A percentile compares a stretch with the other conserved stretches of the same genome.
phyloP scores from a whole-genome alignment of 2,797 vertebrate genomes.

The Sandelia bainsii region DNA sequence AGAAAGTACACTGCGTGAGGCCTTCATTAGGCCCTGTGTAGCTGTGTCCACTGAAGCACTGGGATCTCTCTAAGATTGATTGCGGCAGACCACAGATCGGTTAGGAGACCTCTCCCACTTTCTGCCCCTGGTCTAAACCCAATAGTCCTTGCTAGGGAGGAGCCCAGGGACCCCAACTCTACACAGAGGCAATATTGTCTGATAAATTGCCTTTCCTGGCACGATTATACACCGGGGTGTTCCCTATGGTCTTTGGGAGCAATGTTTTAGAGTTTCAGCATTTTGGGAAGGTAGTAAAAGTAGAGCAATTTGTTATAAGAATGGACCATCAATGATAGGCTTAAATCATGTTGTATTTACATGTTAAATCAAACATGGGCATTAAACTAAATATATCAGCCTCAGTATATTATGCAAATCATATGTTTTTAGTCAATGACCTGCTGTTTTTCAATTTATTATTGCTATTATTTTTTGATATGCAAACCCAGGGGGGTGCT shows the following conservation, averaged over 20 bases:
- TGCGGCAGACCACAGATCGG: constrained; percentile 68
- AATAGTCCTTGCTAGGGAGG: constrained; percentile 69
- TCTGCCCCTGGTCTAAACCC: constrained; percentile 66
- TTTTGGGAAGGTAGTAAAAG: constrained; percentile 57
- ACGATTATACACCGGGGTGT: constrained; percentile 72
- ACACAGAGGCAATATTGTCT: constrained; percentile 81
- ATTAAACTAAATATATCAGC: constrained; percentile 18
- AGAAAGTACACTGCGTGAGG: constrained; percentile 59
- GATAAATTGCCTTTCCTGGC: constrained; percentile 82
- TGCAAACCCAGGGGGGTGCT: constrained; percentile 3
- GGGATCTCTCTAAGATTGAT: constrained; percentile 77
- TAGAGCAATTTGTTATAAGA: constrained; percentile 64
- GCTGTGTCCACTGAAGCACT: constrained; percentile 67
- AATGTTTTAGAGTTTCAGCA: constrained; percentile 63
- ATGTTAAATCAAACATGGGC: constrained; percentile 42
- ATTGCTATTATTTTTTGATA: not conserved
- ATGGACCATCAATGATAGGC: constrained; percentile 51
- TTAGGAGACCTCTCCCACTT: constrained; percentile 70
- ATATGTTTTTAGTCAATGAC: constrained; percentile 7
- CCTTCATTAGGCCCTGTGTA: constrained; percentile 73
- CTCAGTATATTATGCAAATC: not conserved
- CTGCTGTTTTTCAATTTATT: constrained; percentile 9
- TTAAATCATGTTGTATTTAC: constrained; percentile 44
- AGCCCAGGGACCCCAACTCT: constrained; percentile 72
- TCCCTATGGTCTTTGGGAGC: constrained; percentile 69